phyloP scores from a whole-genome alignment of 2,888 invertebrate species.

The Dioctria rufipes region DNA sequence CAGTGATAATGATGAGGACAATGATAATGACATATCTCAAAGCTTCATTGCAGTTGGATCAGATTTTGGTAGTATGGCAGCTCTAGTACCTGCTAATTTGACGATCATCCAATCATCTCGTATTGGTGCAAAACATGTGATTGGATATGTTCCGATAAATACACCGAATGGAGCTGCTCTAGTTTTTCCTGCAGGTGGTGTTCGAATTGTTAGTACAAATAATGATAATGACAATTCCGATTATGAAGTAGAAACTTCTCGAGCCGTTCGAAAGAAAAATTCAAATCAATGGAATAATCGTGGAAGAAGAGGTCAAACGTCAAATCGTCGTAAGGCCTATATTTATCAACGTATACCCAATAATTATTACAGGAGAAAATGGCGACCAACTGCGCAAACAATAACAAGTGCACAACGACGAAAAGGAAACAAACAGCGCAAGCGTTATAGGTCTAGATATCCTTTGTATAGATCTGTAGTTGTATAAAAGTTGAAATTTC shows the following conservation, averaged over 20 bases:
- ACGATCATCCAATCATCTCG: background rate
- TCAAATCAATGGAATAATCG: background rate
- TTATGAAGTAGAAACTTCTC: conserved; percentile 9
- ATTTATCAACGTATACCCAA: background rate
- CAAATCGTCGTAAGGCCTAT: background rate
- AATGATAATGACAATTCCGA: background rate
- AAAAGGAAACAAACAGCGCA: background rate
- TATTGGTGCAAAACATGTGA: conserved; percentile 3
- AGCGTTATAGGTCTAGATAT: conserved; percentile 1
- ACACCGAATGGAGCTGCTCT: conserved; percentile 2
- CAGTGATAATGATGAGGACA: background rate
- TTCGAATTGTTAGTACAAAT: conserved; percentile 2
- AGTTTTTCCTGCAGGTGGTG: conserved; percentile 33
- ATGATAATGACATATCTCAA: conserved; percentile 20
- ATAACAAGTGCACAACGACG: background rate
- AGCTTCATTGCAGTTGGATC: conserved; percentile 29
- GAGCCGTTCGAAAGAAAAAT: background rate
- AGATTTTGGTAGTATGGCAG: conserved; percentile 25
- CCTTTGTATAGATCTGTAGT: background rate
- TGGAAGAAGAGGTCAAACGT: background rate
- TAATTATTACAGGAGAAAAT: background rate
- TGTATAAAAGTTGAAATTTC: background rate
- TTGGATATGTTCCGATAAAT: conserved; percentile 26
- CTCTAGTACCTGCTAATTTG: conserved; percentile 5
- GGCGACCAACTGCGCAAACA: background rate